These are phyloP conservation scores for Acyrthosiphon pisum DNA, from an alignment of 1,140 invertebrate genomes.

Conservation along the genomic window DNA sequence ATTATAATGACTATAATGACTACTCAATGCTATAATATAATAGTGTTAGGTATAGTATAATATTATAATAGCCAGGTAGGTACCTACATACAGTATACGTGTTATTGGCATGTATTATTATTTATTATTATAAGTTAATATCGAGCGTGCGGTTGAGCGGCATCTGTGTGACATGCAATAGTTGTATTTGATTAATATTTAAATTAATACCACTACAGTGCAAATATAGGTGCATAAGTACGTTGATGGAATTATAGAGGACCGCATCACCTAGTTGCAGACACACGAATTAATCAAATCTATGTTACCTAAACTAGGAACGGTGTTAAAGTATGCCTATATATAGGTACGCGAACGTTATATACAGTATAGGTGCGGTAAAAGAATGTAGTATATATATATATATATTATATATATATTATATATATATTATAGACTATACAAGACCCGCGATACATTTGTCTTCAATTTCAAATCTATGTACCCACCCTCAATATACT, in stretches of 20 bases:
- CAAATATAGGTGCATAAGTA: not conserved
- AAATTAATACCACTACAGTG: not conserved
- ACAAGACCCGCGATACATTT: not conserved
- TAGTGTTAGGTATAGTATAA: constrained; percentile 17
- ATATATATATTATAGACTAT: not conserved
- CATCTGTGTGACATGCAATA: not conserved
- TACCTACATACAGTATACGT: not conserved
- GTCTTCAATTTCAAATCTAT: not conserved
- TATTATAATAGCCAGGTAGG: not conserved
- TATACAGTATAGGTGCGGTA: not conserved
- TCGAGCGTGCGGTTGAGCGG: not conserved
- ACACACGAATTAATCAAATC: not conserved
- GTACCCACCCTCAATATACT: not conserved
- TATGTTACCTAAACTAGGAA: not conserved
- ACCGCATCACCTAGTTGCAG: not conserved
- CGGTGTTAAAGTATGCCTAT: not conserved
- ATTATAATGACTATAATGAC: not conserved
- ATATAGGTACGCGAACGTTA: not conserved
- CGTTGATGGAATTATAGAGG: not conserved
- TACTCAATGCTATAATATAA: not conserved
- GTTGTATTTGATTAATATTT: constrained; percentile 17
- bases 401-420: too few relatives aligned
- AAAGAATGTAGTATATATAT: not conserved
- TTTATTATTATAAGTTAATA: constrained; percentile 2
- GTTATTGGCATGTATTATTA: not conserved